A percentile compares a stretch with the other conserved stretches of the same genome.
Conservation (phyloP, 2,888 invertebrate species). For the Hemistola chrysoprasaria region DNA sequence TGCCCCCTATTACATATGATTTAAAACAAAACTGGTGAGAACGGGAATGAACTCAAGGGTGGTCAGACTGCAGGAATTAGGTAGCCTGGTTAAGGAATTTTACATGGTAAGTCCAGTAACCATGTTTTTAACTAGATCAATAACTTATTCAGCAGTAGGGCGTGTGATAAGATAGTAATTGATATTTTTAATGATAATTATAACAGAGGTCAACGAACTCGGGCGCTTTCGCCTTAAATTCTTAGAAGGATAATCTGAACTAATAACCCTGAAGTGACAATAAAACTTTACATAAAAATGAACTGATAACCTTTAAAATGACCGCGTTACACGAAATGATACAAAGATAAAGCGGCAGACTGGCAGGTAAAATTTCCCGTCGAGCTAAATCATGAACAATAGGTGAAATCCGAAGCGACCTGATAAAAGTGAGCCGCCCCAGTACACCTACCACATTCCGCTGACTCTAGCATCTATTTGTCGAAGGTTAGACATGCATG, state of each 20-base stretch:
- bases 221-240: conserved; percentile 24
- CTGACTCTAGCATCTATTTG: conserved; percentile 39
- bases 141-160: conserved; percentile 24
- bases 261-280: conserved; percentile 20
- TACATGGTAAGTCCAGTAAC: too few species aligned
- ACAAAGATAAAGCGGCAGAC: conserved; percentile 45
- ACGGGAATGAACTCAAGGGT: too few species aligned
- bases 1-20: too few species aligned
- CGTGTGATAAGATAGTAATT: conserved; percentile 37
- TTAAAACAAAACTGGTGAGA: too few species aligned
- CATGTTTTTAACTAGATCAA: conserved; percentile 28
- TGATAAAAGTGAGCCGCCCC: conserved; percentile 42
- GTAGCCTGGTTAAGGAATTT: too few species aligned
- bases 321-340: conserved; percentile 51
- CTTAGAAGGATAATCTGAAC: conserved; percentile 19
- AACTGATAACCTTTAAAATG: conserved; percentile 54
- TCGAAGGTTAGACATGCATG: conserved; percentile 67
- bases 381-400: conserved; percentile 62
- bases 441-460: conserved; percentile 53
- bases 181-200: conserved; percentile 44
- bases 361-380: conserved; percentile 51
- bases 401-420: conserved; percentile 63
- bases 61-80: too few species aligned
- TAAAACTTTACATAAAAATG: conserved; percentile 23
- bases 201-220: conserved; percentile 53